Conservation (phyloP, 2,113 vertebrate genomes). For the Varanus salvator region DNA sequence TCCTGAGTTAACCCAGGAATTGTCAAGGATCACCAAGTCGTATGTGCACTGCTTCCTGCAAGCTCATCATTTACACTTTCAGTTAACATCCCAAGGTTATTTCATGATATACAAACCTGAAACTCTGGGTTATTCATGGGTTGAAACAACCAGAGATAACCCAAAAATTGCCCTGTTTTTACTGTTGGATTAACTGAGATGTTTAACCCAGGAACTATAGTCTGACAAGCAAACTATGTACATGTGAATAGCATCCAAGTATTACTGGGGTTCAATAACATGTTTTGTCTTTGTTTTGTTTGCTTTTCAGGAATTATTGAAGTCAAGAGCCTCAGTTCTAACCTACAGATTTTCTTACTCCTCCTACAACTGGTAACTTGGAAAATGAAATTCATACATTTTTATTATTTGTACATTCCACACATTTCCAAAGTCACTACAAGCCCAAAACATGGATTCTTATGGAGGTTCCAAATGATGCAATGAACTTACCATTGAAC, state of each 20-base stretch:
- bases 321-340: neutral
- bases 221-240: too few relatives aligned
- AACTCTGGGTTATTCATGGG: too few relatives aligned
- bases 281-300: neutral
- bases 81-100: too few relatives aligned
- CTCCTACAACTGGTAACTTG: neutral
- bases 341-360: neutral
- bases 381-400: neutral
- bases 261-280: neutral
- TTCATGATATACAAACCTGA: too few relatives aligned
- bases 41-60: too few relatives aligned
- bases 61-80: too few relatives aligned
- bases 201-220: too few relatives aligned
- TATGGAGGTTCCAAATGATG: neutral
- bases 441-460: neutral
- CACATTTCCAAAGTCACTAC: neutral
- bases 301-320: neutral
- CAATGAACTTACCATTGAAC: conserved; percentile 77
- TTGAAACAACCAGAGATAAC: too few relatives aligned
- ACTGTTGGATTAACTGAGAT: too few relatives aligned
- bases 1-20: too few relatives aligned
- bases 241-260: neutral
- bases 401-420: neutral
- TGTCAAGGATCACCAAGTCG: too few relatives aligned
- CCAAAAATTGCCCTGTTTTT: too few relatives aligned